Evolutionary conservation across 2,888 invertebrate genomes (phyloP), one percentile per base, ranked within the genome.

Genomic region (Brachynemurus nebulosus): DNA sequence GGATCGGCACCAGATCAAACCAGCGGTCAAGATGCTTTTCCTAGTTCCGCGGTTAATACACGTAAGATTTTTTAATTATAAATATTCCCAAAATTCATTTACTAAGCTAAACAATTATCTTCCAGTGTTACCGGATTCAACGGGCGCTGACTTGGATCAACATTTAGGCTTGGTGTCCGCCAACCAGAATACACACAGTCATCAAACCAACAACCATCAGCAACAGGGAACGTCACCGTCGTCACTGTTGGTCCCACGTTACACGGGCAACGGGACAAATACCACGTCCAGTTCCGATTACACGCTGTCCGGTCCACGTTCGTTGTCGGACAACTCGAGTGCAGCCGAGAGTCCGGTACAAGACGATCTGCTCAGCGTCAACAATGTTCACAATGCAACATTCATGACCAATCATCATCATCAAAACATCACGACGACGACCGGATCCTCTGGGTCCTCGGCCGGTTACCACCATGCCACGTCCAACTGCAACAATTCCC

Each of bases 321-420:
- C 86, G 11, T 65, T 86, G 20, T 85, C 85, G 53, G 86, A 86
- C 60, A 80, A 82, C 58, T 86, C 85, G 30, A 86, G 85, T 25
- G 80, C 85, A 48, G 84, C 85, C 3, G 85, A 86, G 58, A 84
- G 84, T 27, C 85, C 85, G 2, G 84, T 85, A 12, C 85, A 86
- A 66, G 84, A 84, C 57, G 84, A 85, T 54, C 63, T 80, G 3
- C 67, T 80, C 27, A 27, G 42, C 20, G 42, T 42, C 11, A 42
- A 42, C 30, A 37, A 30, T 73, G 76, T 2, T 73, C 77, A 5
- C 25, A 80, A 78, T 55, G 71, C 44, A 46, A 49, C 30, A 48
- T 51, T 77, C 52, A 61, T 65, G 16, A 52, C 60, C 20, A 68
- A 74, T 47, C 76, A 76, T 53, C 70, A 73, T 42, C 8, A n/a